Evolutionary conservation across 2,113 vertebrate species (phyloP).

Genomic region (Delphinapterus leucas): DNA sequence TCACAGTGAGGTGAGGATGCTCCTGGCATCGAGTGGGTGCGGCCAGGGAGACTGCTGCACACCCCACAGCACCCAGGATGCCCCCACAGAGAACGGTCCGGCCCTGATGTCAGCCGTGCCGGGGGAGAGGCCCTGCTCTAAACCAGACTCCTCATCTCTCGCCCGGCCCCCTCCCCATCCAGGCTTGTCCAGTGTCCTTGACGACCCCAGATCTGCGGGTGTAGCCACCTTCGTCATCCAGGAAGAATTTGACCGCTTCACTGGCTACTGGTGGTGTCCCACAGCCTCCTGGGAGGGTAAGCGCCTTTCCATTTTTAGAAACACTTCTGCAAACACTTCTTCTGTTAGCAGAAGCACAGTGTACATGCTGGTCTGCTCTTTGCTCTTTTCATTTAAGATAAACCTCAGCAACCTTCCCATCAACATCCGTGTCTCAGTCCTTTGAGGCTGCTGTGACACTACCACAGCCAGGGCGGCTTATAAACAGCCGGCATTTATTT

Average conservation of each 20-base stretch:
- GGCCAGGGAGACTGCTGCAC: background rate
- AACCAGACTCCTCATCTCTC: background rate
- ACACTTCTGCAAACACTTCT: accelerated
- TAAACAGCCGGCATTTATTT: background rate
- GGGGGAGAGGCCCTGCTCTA: background rate
- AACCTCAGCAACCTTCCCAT: background rate
- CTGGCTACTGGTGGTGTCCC: constrained; percentile 98
- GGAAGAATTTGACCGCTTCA: constrained; percentile 98
- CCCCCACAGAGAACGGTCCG: accelerated
- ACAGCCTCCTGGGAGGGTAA: constrained; percentile 89
- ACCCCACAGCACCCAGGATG: background rate
- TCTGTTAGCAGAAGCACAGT: background rate
- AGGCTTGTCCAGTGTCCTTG: constrained; percentile 93
- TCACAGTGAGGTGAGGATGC: too few relatives aligned
- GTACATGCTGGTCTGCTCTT: background rate
- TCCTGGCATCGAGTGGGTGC: background rate
- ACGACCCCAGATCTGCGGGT: constrained; percentile 95
- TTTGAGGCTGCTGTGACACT: accelerated
- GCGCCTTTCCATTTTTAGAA: background rate
- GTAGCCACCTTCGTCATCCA: constrained; percentile 98
- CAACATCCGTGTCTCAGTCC: background rate
- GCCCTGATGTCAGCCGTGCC: accelerated
- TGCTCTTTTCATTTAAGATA: background rate
- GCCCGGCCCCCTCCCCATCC: background rate
- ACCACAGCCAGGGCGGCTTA: background rate